A percentile compares a stretch with the other conserved stretches of the same genome.
These are phyloP conservation scores for Forbesichthys agassizii DNA, from an alignment of 2,113 vertebrate species.

Conservation along the genomic window DNA sequence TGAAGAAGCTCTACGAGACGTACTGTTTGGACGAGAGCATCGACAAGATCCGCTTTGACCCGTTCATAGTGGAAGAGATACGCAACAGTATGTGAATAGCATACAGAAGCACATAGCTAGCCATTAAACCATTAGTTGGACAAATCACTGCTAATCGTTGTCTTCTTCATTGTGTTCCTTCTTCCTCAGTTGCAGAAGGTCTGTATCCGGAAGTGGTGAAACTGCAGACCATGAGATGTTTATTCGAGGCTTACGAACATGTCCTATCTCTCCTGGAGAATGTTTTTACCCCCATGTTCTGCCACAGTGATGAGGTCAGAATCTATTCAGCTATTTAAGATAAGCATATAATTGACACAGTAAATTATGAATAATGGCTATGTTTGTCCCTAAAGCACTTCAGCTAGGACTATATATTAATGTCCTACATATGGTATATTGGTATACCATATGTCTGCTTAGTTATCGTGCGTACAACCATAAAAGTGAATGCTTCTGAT, in stretches of 20 bases:
- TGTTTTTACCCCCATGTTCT: constrained; percentile 97
- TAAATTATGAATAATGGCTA: too few relatives aligned
- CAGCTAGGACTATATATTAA: too few relatives aligned
- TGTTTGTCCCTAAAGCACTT: too few relatives aligned
- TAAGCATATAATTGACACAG: too few relatives aligned
- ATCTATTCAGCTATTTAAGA: neutral
- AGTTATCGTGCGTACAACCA: too few relatives aligned
- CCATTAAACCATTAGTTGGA: neutral
- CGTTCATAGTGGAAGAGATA: constrained; percentile 96
- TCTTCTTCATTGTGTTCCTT: neutral
- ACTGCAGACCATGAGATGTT: constrained; percentile 94
- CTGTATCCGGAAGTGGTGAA: constrained; percentile 89
- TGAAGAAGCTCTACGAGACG: constrained; percentile 93
- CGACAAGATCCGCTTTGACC: constrained; percentile 96
- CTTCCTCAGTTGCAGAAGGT: constrained; percentile 87
- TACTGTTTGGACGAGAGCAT: constrained; percentile 97
- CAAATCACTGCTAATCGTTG: neutral
- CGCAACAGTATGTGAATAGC: constrained; percentile 84
- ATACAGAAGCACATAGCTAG: neutral
- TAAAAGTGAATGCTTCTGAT: neutral
- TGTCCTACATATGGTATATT: too few relatives aligned
- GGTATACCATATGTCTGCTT: too few relatives aligned
- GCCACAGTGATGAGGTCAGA: constrained; percentile 93
- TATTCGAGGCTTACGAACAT: constrained; percentile 97
- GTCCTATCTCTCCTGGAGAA: constrained; percentile 95